Evolutionary conservation across 1,140 invertebrate species (phyloP).

Genomic region (Hyposmocoma kahamanoa): DNA sequence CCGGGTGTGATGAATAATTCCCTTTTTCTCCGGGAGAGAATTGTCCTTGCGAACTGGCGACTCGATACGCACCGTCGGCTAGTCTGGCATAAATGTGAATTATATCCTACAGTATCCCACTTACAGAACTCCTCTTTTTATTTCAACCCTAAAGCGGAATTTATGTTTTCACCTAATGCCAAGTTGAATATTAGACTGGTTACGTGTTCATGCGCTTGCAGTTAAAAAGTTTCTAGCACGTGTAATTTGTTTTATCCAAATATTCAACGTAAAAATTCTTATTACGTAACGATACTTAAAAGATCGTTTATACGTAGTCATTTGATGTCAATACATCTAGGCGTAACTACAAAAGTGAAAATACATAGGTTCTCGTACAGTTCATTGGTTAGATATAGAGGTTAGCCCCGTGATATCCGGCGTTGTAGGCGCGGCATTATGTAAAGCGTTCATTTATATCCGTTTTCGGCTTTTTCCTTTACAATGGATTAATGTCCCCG

Average conservation of each 20-base stretch:
- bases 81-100: conserved; percentile 64
- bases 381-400: neutral
- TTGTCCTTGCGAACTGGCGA: conserved; percentile 65
- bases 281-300: no score
- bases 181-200: conserved; percentile 37
- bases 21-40: conserved; percentile 65
- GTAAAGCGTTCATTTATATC: conserved; percentile 21
- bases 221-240: conserved; percentile 15
- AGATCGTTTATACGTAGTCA: no score
- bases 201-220: conserved; percentile 30
- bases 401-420: neutral
- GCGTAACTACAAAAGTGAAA: no score
- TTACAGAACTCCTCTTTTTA: conserved; percentile 59
- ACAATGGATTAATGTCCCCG: conserved; percentile 30
- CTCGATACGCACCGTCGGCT: conserved; percentile 63
- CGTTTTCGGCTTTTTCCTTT: conserved; percentile 16
- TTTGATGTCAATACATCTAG: no score
- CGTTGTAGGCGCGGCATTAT: conserved; percentile 12
- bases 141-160: conserved; percentile 51
- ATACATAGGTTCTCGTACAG: neutral
- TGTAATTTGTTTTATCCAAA: no score
- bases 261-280: no score
- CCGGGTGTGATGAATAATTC: conserved; percentile 73
- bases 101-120: conserved; percentile 60
- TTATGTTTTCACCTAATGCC: conserved; percentile 45